Conservation (phyloP, 1,140 invertebrate species). For the Drosophila orena region DNA sequence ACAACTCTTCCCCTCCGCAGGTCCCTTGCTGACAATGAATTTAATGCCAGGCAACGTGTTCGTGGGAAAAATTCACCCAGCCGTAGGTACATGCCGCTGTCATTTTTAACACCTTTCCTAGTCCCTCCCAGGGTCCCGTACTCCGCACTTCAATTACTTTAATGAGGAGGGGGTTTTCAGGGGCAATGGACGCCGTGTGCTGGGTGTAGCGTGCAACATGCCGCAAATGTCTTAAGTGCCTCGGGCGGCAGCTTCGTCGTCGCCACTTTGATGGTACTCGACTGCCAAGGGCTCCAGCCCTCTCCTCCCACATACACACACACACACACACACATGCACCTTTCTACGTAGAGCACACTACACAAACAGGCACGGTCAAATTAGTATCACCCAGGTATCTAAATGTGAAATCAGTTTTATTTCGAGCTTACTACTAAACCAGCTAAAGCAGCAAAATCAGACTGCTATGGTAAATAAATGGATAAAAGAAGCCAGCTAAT, state of each 20-base stretch:
- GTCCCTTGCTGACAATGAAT: constrained; percentile 68
- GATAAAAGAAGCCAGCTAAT: too few relatives aligned
- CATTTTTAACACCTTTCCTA: constrained; percentile 70
- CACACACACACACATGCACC: constrained; percentile 1
- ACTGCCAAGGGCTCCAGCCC: constrained; percentile 54
- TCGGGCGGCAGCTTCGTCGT: constrained; percentile 57
- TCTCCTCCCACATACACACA: background rate
- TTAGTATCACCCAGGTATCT: background rate
- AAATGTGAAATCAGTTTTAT: too few relatives aligned
- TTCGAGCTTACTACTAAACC: too few relatives aligned
- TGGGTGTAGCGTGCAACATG: constrained; percentile 64
- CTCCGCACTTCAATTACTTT: constrained; percentile 65
- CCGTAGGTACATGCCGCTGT: constrained; percentile 56
- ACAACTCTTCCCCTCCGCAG: constrained; percentile 29
- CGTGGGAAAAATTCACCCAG: constrained; percentile 50
- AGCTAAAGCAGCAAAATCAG: too few relatives aligned
- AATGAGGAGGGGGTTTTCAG: constrained; percentile 27
- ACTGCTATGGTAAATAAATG: too few relatives aligned
- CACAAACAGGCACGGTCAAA: constrained; percentile 5
- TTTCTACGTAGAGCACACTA: background rate
- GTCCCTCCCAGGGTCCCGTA: background rate
- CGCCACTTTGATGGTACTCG: constrained; percentile 76
- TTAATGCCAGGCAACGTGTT: constrained; percentile 69
- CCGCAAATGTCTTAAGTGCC: constrained; percentile 80
- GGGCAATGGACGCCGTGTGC: constrained; percentile 3